These are phyloP conservation scores for Polypterus bichir DNA, from an alignment of 2,113 vertebrate species.

Conservation along the genomic window DNA sequence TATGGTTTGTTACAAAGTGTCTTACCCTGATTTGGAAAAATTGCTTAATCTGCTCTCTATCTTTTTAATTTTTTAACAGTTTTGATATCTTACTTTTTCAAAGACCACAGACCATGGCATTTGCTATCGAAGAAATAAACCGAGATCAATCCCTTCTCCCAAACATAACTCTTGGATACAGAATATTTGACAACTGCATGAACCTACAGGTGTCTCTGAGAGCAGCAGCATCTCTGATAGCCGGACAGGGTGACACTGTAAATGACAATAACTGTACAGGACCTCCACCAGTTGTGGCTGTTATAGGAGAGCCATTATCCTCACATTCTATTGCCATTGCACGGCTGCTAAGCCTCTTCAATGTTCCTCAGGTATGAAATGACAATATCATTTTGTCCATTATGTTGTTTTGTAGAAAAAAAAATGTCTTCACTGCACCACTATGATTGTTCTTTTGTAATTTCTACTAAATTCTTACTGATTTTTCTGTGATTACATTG, in stretches of 20 bases:
- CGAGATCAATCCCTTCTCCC: background rate
- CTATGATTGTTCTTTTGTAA: too few species aligned
- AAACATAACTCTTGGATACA: slow-evolving; percentile 6
- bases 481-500: too few species aligned
- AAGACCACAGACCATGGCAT: slow-evolving; percentile 5
- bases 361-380: slow-evolving; percentile 8
- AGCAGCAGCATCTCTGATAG: background rate
- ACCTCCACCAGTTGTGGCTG: background rate
- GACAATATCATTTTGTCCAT: too few species aligned
- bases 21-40: too few species aligned
- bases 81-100: slow-evolving; percentile 5
- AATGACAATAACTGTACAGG: background rate
- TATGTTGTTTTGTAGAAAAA: too few species aligned
- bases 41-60: too few species aligned
- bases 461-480: too few species aligned
- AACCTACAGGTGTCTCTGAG: slow-evolving; percentile 1
- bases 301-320: slow-evolving; percentile 5
- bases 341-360: slow-evolving; percentile 4
- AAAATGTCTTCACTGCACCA: too few species aligned
- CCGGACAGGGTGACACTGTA: background rate
- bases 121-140: slow-evolving; percentile 9
- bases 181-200: background rate
- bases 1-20: too few species aligned
- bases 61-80: background rate
- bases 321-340: slow-evolving; percentile 9